Conservation (phyloP, 2,888 invertebrate genomes). For the Ferrisia virgata region DNA sequence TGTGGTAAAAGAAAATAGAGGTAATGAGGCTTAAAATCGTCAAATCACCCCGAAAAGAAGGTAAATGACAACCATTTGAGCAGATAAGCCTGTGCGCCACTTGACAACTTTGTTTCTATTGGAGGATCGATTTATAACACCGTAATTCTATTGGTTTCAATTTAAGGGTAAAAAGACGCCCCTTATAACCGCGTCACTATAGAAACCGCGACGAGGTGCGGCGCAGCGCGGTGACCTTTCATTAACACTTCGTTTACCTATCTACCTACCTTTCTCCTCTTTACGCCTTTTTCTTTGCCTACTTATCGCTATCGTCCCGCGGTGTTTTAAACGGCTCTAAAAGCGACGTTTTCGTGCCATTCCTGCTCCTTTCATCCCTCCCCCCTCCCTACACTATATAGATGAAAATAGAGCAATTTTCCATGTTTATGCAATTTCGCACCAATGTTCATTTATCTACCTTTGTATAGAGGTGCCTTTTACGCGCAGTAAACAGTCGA, state of each 20-base stretch:
- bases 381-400: not conserved
- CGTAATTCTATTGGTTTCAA: conserved; percentile 40
- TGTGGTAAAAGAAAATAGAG: conserved; percentile 38
- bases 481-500: not conserved
- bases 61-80: conserved; percentile 43
- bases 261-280: not conserved
- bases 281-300: not conserved
- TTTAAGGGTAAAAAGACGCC: conserved; percentile 41
- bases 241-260: conserved; percentile 40
- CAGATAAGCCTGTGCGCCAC: conserved; percentile 22
- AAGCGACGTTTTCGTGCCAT: not conserved
- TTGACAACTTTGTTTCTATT: conserved; percentile 11
- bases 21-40: conserved; percentile 45
- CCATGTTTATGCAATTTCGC: conserved; percentile 7
- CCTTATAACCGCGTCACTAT: conserved; percentile 42
- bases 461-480: not conserved
- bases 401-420: not conserved
- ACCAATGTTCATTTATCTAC: not conserved
- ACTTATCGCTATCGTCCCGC: not conserved
- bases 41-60: conserved; percentile 43
- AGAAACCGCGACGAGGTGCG: conserved; percentile 12
- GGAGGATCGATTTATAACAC: conserved; percentile 41
- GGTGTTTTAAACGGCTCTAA: not conserved
- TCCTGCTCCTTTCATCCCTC: not conserved
- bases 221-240: conserved; percentile 38